Conservation (phyloP, 2,113 vertebrate genomes). For the Pelobates fuscus region DNA sequence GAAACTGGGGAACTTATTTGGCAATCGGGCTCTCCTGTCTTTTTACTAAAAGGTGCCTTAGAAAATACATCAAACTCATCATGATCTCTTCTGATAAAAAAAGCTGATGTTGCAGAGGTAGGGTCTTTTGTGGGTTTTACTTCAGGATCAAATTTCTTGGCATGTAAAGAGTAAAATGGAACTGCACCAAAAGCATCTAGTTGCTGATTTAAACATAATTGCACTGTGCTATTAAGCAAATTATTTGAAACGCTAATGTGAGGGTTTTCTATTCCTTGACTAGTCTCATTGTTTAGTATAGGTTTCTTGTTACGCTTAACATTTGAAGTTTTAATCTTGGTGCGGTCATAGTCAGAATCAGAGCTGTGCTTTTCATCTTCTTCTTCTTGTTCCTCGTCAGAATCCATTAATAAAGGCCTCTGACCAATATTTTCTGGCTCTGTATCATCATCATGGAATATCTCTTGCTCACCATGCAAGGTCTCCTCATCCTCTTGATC, state of each 20-base stretch:
- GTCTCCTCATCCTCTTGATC: constrained; percentile 85
- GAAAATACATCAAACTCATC: constrained; percentile 94
- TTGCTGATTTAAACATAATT: constrained; percentile 55
- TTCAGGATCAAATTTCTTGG: constrained; percentile 54
- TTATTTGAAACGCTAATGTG: constrained; percentile 44
- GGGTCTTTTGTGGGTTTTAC: constrained; percentile 56
- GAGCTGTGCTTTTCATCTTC: constrained; percentile 87
- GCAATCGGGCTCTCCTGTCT: constrained; percentile 68
- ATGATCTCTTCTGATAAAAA: constrained; percentile 58
- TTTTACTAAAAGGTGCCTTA: constrained; percentile 89
- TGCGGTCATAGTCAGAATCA: constrained; percentile 79
- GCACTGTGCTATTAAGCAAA: constrained; percentile 31
- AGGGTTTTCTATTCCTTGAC: constrained; percentile 49
- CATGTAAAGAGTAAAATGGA: constrained; percentile 75
- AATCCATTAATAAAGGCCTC: constrained; percentile 92
- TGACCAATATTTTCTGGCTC: constrained; percentile 91
- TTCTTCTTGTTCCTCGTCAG: constrained; percentile 87
- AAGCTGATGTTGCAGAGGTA: constrained; percentile 60
- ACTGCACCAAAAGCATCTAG: constrained; percentile 85
- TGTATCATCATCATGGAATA: constrained; percentile 78
- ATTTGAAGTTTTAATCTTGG: constrained; percentile 59
- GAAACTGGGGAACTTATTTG: constrained; percentile 66
- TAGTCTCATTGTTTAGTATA: accelerated
- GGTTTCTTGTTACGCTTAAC: constrained; percentile 51
- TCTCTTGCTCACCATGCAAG: constrained; percentile 83